phyloP scores from a whole-genome alignment of 2,888 invertebrate genomes.

The Tillus elongatus region DNA sequence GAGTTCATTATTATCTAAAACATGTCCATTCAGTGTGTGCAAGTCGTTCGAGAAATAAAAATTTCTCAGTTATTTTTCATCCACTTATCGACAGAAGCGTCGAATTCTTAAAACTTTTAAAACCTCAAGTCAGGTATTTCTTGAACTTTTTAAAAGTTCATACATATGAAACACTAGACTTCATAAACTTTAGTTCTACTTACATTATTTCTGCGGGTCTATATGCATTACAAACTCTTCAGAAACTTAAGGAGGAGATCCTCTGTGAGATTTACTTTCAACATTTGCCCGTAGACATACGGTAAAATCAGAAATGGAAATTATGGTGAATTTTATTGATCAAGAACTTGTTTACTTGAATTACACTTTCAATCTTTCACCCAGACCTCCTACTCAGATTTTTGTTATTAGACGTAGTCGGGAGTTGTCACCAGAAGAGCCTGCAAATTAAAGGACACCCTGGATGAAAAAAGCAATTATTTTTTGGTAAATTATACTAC shows the following conservation, averaged over 20 bases:
- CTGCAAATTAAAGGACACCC: no score
- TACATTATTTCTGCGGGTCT: neutral
- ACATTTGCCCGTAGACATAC: neutral
- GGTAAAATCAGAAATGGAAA: neutral
- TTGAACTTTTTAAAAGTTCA: slow-evolving; percentile 3
- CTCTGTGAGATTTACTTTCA: neutral
- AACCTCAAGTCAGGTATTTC: slow-evolving; percentile 3
- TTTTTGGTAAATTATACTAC: no score
- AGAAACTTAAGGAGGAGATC: no score
- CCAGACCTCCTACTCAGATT: no score
- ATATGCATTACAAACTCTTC: no score
- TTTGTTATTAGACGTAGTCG: no score
- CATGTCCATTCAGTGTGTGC: no score
- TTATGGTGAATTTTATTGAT: neutral
- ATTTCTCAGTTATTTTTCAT: slow-evolving; percentile 1
- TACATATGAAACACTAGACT: slow-evolving; percentile 7
- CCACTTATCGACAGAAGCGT: slow-evolving; percentile 2
- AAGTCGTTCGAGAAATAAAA: neutral
- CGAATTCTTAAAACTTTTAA: slow-evolving; percentile 1
- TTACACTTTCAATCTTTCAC: no score
- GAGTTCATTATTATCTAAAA: no score
- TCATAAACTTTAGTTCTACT: slow-evolving; percentile 4
- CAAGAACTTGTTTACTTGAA: no score
- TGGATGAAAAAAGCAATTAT: no score
- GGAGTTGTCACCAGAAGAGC: no score